phyloP scores from a whole-genome alignment of 2,797 vertebrate genomes.

The Thaleichthys pacificus region DNA sequence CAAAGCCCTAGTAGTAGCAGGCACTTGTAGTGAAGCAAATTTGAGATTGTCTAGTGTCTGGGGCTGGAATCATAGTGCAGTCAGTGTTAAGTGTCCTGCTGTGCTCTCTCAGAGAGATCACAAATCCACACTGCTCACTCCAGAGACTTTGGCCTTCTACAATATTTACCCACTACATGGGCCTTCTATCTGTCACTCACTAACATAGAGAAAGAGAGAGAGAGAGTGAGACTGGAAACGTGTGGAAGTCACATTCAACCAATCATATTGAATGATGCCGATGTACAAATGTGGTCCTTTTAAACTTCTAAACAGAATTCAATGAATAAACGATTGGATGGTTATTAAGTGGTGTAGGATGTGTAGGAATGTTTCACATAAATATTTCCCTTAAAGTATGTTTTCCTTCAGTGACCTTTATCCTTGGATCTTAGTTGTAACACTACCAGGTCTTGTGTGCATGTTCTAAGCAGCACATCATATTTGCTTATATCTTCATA shows the following conservation, averaged over 20 bases:
- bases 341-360: constrained; percentile 33
- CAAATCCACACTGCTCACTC: constrained; percentile 58
- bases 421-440: too few relatives aligned
- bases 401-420: too few relatives aligned
- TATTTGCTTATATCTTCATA: not conserved
- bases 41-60: not conserved
- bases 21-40: constrained; percentile 5
- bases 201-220: constrained; percentile 5
- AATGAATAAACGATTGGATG: constrained; percentile 49
- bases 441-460: too few relatives aligned
- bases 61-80: constrained; percentile 33
- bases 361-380: not conserved
- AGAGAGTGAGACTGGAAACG: not conserved
- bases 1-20: constrained; percentile 48
- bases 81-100: constrained; percentile 60
- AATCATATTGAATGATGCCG: not conserved
- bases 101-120: constrained; percentile 68
- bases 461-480: not conserved
- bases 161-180: constrained; percentile 66
- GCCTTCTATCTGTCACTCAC: constrained; percentile 52
- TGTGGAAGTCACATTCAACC: constrained; percentile 3
- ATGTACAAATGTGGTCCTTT: constrained; percentile 44
- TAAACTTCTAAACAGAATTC: constrained; percentile 30
- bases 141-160: constrained; percentile 64
- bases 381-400: too few relatives aligned